Base-by-base conservation (phyloP, 2,888 invertebrate species). In the Leucophenga maculata region DNA sequence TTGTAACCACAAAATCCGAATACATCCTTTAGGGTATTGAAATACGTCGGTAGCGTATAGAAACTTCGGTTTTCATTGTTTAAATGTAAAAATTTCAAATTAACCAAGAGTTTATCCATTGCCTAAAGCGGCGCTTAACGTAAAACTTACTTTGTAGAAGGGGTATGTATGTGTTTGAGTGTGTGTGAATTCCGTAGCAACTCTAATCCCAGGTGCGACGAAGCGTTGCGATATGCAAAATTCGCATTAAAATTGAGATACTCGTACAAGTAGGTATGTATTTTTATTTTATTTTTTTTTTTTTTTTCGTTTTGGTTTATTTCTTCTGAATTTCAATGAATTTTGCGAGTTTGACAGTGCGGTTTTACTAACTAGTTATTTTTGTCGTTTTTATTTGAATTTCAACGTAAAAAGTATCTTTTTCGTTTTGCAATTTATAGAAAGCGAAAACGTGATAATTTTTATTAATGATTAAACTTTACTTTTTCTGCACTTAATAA, bases 391-490 rank as follows among this genome's bases (percentile, higher is more conserved):
- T 57, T 13, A 3, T 57, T 26, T 57, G 57, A 26, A 26, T 57
- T 57, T 57, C 26, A 39, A 39, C 3, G 11, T 39, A 39, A 55
- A 22, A 55, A 11, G 55, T 14, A 55, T 22, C 11, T 50, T 50
- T 50, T 50, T 50, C 13, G 48, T 22, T 20, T n/a, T 65, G 46
- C 67, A 74, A 71, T 70, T 65, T 70, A 71, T 62, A 75, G 74
- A 77, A 84, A 84, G 83, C 84, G 77, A 73, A 84, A 84, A 82
- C 83, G 84, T 80, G 84, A 72, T 71, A 73, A 76, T 80, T 76
- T 77, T 39, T 84, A 73, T 78, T 79, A 80, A 83, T 70, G 70
- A 46, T 13, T 48, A 13, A 14, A 52, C 1, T 18, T 22, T 16
- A n/a, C 50, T 4, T 26, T 26, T 46, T 64, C 71, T 71, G 69